These are phyloP conservation scores for Pluvialis apricaria DNA, from an alignment of 2,113 vertebrate genomes.

Conservation along the genomic window DNA sequence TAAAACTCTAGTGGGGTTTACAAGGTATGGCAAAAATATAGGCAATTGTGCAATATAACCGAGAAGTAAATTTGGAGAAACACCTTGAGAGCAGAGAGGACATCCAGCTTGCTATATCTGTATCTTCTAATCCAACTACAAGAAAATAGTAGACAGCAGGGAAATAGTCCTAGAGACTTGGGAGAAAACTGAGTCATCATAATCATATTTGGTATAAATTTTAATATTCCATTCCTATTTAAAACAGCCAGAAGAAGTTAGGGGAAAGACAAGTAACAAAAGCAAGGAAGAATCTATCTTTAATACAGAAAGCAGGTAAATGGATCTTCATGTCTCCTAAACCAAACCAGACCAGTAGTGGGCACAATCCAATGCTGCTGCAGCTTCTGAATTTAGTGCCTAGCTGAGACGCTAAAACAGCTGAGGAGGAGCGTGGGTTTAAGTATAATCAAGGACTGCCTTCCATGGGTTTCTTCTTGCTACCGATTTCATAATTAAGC, in stretches of 20 bases:
- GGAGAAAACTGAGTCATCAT: not conserved
- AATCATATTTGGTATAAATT: not conserved
- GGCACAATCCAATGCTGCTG: not conserved
- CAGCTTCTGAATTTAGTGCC: not conserved
- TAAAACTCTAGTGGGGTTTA: not conserved
- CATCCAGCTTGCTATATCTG: not conserved
- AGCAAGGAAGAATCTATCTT: not conserved
- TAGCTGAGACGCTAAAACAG: not conserved
- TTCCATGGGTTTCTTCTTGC: not conserved
- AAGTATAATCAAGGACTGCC: not conserved
- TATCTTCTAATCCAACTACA: not conserved
- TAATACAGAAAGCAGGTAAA: not conserved
- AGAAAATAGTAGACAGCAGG: not conserved
- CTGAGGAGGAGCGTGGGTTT: not conserved
- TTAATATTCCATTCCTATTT: not conserved
- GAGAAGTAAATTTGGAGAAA: not conserved
- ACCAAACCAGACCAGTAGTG: not conserved
- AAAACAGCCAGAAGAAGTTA: not conserved
- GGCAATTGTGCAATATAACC: not conserved
- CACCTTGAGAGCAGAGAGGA: not conserved
- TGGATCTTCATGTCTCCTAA: not conserved
- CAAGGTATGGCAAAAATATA: not conserved
- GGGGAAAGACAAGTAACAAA: not conserved
- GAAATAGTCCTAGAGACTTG: not conserved
- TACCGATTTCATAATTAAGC: conserved; percentile 12